Evolutionary conservation across 2,113 vertebrate species (phyloP), one percentile per base, ranked within the genome.

Genomic region (Parus major): DNA sequence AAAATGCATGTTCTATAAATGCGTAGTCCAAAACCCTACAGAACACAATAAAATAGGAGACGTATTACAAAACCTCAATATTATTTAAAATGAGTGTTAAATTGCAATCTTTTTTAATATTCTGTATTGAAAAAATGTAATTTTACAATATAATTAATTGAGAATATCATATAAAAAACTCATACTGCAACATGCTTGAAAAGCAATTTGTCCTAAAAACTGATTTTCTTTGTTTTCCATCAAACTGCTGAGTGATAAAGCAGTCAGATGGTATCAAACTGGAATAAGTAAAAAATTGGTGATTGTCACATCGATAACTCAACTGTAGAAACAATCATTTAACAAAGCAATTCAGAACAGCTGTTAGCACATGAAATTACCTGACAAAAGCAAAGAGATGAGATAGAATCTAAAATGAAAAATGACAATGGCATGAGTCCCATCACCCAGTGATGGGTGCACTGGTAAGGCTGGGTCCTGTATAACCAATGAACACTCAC

Each of bases 311-410:
- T 82, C 1, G 8, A 55, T 86, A 95, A 84, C 31, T 92, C 76
- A 90, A 12, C 33, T 75, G 77, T 55, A 94, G 77, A 91, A 95
- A 95, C 73, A 89, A 88, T 52, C 11, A 95, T 78, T 92, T 95
- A 93, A 63, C 83, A 92, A 89, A 94, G 90, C 64, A 78, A 84
- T 91, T 92, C 57, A 75, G 52, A 96, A 77, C 64, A 84, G 72
- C 39, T 81, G 68, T 81, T 89, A 89, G 55, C 60, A 70, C 60
- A 84, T 15, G 35, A 55, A 78, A 78, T 91, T 88, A 89, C 77
- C 72, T 65, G 60, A 36, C 50, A 86, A 68, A 61, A 89, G 49
- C 86, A 77, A 42, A 81, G 55, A 81, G 66, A 66, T 39, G 52
- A 92, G 77, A 80, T 2, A 68, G 53, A 66, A 65, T 70, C 72